Conservation (phyloP, 2,113 vertebrate genomes). For the Oreochromis tanganicae region DNA sequence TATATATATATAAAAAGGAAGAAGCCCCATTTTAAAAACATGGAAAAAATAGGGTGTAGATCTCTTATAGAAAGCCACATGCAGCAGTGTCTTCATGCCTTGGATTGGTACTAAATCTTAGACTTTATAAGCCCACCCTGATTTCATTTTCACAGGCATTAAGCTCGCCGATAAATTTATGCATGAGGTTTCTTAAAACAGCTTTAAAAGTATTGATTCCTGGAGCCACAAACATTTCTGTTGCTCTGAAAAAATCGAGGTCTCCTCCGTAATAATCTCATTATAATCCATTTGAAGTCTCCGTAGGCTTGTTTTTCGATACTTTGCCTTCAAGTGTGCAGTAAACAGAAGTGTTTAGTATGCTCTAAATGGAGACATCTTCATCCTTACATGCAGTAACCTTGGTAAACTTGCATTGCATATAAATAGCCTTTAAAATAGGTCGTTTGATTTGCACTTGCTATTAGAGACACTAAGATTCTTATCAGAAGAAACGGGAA, state of each 20-base stretch:
- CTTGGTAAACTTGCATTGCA: not conserved
- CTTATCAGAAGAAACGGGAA: not conserved
- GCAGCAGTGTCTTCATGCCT: not conserved
- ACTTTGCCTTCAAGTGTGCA: not conserved
- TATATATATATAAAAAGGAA: not conserved
- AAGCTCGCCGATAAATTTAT: not conserved
- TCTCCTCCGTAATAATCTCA: not conserved
- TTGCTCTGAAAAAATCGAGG: not conserved
- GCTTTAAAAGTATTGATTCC: not conserved
- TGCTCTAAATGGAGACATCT: not conserved
- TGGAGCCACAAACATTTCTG: not conserved
- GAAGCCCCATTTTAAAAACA: not conserved
- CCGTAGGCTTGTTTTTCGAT: not conserved
- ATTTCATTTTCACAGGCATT: not conserved
- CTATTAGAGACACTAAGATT: not conserved
- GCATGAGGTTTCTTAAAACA: not conserved
- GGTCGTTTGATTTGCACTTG: not conserved
- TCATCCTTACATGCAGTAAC: not conserved
- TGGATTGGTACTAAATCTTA: not conserved
- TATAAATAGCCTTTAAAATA: not conserved
- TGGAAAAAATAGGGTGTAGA: not conserved
- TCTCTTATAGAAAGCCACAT: not conserved
- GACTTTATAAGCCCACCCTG: not conserved
- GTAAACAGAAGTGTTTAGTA: not conserved
- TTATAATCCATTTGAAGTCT: not conserved